Conservation (phyloP, 2,888 invertebrate genomes). For the Drosophila cognata region DNA sequence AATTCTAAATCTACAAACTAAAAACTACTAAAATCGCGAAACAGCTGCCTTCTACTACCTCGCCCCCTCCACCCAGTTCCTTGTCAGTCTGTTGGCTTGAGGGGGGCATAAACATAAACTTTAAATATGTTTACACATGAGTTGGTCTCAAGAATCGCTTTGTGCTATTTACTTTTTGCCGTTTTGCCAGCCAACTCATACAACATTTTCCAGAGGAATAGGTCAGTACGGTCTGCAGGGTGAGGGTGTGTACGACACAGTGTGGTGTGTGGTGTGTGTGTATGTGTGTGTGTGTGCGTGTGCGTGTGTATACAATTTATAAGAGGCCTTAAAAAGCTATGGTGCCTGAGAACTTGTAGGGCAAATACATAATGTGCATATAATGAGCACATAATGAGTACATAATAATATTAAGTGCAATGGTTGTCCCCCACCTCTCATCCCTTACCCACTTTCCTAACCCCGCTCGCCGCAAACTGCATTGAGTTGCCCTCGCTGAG, state of each 20-base stretch:
- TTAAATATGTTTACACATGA: conserved; percentile 69
- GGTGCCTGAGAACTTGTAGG: conserved; percentile 38
- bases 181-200: conserved; percentile 66
- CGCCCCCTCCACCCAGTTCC: background rate
- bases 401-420: conserved; percentile 64
- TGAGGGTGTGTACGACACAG: conserved; percentile 40
- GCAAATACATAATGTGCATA: conserved; percentile 53
- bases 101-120: conserved; percentile 47
- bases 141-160: conserved; percentile 60
- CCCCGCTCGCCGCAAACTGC: conserved; percentile 25
- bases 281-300: conserved; percentile 24
- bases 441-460: background rate
- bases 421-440: conserved; percentile 24
- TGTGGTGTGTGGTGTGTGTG: conserved; percentile 16
- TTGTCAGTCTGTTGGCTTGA: background rate
- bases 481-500: conserved; percentile 52
- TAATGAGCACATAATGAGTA: conserved; percentile 64
- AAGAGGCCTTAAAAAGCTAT: conserved; percentile 34
- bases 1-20: conserved; percentile 1
- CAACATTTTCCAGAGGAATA: conserved; percentile 80
- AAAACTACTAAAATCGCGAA: background rate
- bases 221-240: conserved; percentile 76
- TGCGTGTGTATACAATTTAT: conserved; percentile 40
- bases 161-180: conserved; percentile 52
- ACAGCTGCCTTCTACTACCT: conserved; percentile 40